phyloP scores from a whole-genome alignment of 2,888 invertebrate species.

The Panopea generosa region DNA sequence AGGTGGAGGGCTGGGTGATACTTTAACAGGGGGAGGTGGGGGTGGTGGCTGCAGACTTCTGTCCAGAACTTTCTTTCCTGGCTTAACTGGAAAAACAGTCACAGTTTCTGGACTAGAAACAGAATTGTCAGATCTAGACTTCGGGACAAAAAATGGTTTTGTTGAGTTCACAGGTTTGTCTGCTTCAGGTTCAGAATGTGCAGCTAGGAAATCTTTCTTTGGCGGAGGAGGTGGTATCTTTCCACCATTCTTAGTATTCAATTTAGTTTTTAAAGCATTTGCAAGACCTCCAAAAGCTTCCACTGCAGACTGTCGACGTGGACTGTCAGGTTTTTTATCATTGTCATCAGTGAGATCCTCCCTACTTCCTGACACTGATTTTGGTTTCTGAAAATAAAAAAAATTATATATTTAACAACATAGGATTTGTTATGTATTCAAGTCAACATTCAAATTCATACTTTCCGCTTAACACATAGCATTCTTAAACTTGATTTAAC shows the following conservation, averaged over 20 bases:
- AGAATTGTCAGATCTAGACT: not conserved
- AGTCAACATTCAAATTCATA: no score
- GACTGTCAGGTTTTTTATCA: conserved; percentile 6
- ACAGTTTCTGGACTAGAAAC: not conserved
- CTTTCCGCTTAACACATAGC: no score
- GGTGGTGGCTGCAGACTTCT: conserved; percentile 36
- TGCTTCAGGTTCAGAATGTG: no score
- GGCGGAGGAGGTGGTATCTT: conserved; percentile 45
- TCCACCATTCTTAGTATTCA: conserved; percentile 24
- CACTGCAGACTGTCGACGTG: conserved; percentile 18
- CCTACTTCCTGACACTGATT: conserved; percentile 14
- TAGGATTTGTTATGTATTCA: not conserved
- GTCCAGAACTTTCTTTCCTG: conserved; percentile 11
- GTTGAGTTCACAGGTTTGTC: no score
- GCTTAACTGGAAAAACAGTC: conserved; percentile 1
- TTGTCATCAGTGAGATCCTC: conserved; percentile 27
- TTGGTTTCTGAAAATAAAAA: conserved; percentile 17
- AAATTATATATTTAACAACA: not conserved
- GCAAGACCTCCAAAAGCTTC: conserved; percentile 44
- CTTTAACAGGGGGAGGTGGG: conserved; percentile 36
- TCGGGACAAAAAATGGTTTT: no score
- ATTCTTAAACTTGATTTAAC: no score
- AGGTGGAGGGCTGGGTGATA: conserved; percentile 10
- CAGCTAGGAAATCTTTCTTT: conserved; percentile 53
- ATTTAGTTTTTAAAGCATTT: conserved; percentile 52